A percentile compares a stretch with the other conserved stretches of the same genome.
These are phyloP conservation scores for Polypedilum pembai DNA, from an alignment of 1,140 invertebrate genomes.

Conservation along the genomic window DNA sequence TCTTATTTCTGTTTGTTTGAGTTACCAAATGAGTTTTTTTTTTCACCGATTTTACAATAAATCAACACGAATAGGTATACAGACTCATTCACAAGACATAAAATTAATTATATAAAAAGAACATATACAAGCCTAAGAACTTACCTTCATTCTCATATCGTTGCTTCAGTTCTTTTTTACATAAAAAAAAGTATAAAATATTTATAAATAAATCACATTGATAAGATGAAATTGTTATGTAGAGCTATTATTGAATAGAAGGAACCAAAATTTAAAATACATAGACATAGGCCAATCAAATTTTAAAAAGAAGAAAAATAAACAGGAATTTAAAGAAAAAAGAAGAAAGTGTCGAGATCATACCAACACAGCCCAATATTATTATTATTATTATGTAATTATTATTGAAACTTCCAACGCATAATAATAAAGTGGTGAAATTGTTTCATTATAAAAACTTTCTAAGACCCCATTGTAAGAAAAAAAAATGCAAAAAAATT, in stretches of 20 bases:
- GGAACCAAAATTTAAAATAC: conserved; percentile 1
- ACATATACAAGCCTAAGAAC: neutral
- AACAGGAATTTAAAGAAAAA: neutral
- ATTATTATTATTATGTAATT: neutral
- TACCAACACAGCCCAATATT: no score
- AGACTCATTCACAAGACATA: no score
- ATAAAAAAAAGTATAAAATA: neutral
- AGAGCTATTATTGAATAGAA: conserved; percentile 13
- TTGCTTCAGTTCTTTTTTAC: conserved; percentile 17
- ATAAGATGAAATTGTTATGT: neutral
- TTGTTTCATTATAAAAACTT: neutral
- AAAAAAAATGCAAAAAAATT: neutral
- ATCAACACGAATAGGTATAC: no score
- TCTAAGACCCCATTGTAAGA: neutral
- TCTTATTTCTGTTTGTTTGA: no score
- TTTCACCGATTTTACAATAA: no score
- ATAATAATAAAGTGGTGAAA: neutral
- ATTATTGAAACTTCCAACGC: neutral
- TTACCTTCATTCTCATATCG: conserved; percentile 17
- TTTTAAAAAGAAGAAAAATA: neutral
- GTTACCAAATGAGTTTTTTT: no score
- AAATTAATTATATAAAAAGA: no score
- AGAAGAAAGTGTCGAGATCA: neutral
- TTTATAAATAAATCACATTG: conserved; percentile 6
- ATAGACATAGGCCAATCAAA: conserved; percentile 8